A percentile compares a stretch with the other conserved stretches of the same genome.
Evolutionary conservation across 2,113 vertebrate species (phyloP).

Genomic region (Myotis davidii): DNA sequence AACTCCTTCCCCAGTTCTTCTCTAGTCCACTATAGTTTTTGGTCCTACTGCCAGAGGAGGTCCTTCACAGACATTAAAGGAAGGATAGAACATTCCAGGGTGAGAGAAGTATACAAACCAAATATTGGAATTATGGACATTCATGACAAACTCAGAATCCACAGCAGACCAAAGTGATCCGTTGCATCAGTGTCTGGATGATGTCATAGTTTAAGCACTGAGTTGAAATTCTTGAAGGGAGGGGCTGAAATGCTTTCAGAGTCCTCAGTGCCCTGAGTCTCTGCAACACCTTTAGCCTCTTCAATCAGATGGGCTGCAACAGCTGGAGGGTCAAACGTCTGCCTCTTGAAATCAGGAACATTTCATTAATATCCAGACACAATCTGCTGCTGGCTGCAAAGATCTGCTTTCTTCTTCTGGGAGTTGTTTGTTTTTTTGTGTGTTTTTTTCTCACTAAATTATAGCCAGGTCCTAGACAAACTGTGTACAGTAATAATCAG

Average conservation of each 20-base stretch:
- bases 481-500: background rate
- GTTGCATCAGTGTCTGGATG: background rate
- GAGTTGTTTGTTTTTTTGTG: background rate
- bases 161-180: background rate
- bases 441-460: background rate
- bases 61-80: background rate
- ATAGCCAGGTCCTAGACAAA: background rate
- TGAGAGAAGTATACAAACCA: background rate
- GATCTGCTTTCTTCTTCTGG: background rate
- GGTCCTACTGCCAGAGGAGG: no score
- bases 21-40: background rate
- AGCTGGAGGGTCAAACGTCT: background rate
- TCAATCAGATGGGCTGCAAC: background rate
- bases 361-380: background rate
- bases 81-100: background rate
- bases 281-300: background rate
- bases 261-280: background rate
- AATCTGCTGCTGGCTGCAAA: background rate
- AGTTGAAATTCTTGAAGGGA: background rate
- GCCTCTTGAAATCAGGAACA: background rate
- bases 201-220: background rate
- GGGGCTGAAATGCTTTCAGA: background rate
- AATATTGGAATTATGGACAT: background rate
- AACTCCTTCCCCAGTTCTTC: background rate
- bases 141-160: background rate